phyloP scores from a whole-genome alignment of 2,113 vertebrate species.

The Chrysemys picta region DNA sequence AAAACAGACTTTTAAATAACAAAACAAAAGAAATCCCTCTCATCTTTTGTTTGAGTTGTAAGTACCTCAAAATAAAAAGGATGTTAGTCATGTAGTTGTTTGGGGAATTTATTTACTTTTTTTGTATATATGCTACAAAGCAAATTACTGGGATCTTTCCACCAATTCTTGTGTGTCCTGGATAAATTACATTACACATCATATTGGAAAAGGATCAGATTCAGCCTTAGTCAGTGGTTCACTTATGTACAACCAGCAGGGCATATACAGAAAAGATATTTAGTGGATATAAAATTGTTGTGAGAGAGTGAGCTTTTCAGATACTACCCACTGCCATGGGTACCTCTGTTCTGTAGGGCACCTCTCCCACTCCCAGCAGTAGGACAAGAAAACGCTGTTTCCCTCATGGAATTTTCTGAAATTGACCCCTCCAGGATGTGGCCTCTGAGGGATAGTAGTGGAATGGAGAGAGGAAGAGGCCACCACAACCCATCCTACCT shows the following conservation, averaged over 20 bases:
- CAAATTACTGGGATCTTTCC: background rate
- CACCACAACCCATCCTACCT: rapidly evolving
- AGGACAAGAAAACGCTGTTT: background rate
- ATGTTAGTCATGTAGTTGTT: background rate
- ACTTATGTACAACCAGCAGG: background rate
- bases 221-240: background rate
- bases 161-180: background rate
- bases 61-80: constrained; percentile 12
- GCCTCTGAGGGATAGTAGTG: background rate
- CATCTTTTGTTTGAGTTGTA: background rate
- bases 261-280: rapidly evolving
- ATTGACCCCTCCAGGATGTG: background rate
- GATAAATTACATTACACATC: constrained; percentile 2
- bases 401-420: background rate
- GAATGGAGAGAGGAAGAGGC: background rate
- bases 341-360: background rate
- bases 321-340: background rate
- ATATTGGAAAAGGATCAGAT: background rate
- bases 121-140: background rate
- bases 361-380: background rate
- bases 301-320: background rate
- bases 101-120: background rate
- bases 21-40: constrained; percentile 15
- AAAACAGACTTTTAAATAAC: constrained; percentile 18
- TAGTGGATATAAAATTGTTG: background rate